These are phyloP conservation scores for Siniperca obscura DNA, from an alignment of 2,797 vertebrate species.

Conservation along the genomic window DNA sequence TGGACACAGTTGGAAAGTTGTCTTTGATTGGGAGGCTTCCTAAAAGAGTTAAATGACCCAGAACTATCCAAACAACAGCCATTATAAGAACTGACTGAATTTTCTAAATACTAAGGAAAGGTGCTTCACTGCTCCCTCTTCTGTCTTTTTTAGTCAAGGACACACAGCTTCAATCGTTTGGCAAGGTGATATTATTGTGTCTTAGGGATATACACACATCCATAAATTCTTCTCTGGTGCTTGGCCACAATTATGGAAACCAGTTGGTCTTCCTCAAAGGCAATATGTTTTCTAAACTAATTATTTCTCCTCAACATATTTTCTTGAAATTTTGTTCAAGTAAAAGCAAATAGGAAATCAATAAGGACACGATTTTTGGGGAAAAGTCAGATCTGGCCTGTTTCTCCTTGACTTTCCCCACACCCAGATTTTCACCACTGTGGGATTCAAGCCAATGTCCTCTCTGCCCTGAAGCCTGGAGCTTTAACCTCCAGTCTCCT, in stretches of 20 bases:
- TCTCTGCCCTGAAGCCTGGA: not conserved
- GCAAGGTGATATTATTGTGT: not conserved
- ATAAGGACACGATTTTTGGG: not conserved
- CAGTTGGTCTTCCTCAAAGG: not conserved
- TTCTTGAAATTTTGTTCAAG: not conserved
- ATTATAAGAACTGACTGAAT: not conserved
- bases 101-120: not conserved
- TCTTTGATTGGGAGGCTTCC: not conserved
- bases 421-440: not conserved
- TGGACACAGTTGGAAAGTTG: not conserved
- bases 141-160: not conserved
- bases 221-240: not conserved
- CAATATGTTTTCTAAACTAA: not conserved
- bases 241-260: not conserved
- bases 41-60: not conserved
- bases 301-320: not conserved
- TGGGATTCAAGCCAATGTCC: not conserved
- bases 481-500: not conserved
- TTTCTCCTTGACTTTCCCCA: not conserved
- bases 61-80: not conserved
- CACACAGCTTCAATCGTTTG: not conserved
- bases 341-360: slow-evolving; percentile 6
- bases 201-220: not conserved
- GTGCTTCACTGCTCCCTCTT: not conserved
- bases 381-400: not conserved